Evolutionary conservation across 1,140 invertebrate species (phyloP), one percentile per base, ranked within the genome.

Genomic region (Leucophenga varia): DNA sequence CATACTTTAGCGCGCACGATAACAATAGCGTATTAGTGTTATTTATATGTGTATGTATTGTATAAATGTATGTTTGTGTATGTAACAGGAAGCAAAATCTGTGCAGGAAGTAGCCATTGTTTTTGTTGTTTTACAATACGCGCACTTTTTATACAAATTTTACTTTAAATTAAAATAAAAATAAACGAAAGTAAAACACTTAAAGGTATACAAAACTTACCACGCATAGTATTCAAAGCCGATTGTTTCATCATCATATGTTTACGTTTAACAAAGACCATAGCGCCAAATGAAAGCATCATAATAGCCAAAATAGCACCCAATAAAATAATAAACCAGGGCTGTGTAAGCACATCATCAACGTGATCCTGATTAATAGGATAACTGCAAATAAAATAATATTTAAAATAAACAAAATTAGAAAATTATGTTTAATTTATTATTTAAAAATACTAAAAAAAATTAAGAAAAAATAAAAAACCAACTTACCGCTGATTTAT

Each of bases 301-400:
- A 88, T 82, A 6, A 87, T 76, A 56, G 84, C 83, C 30, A 89
- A 75, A 57, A 87, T 83, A 55, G 82, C 82, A 35, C 86, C 85
- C 22, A 88, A 76, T 21, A 86, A 75, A 16, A 83, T 84, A 57
- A 89, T 84, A 72, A 89, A 88, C 87, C 86, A 89, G 1, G 85
- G 83, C 69, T 87, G 81, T 9, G 80, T 81, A 47, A 81, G 68
- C 57, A 81, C 79, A 65, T 81, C 80, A 32, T 78, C 78, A 44
- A 71, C 68, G 54, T 73, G 63, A 54, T 77, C 57, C 68, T 78
- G 75, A 53, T 79, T 80, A 49, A 82, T 76, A 34, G 80, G 80
- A 60, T 78, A 78, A 47, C 80, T 81, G 48, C 45, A 72, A 39
- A 50, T 41, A 39, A 36, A 52, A 54, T 49, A 48, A 31, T 19